Conservation (phyloP, 2,113 vertebrate species). For the Sturnus vulgaris region DNA sequence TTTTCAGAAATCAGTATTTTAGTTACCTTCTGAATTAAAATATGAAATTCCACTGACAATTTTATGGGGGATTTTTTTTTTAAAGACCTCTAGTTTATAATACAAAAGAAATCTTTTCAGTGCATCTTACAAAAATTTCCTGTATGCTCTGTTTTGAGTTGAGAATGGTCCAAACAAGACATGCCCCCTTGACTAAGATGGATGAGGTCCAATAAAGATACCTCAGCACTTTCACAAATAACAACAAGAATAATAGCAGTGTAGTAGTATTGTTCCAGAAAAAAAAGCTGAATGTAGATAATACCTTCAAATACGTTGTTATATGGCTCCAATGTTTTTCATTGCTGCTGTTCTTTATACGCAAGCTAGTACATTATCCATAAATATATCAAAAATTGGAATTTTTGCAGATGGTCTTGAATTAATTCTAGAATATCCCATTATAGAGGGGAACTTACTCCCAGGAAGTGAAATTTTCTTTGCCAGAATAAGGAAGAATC, state of each 20-base stretch:
- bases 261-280: background rate
- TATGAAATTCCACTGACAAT: background rate
- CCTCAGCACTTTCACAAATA: background rate
- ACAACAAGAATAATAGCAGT: accelerated
- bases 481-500: background rate
- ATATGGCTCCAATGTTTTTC: background rate
- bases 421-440: background rate
- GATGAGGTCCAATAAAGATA: background rate
- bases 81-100: background rate
- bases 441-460: background rate
- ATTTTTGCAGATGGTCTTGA: background rate
- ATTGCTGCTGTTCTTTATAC: background rate
- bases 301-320: background rate
- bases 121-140: background rate
- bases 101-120: background rate
- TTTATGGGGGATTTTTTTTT: background rate
- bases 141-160: background rate
- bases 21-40: background rate
- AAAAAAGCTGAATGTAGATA: background rate
- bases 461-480: background rate
- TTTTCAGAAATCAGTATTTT: background rate
- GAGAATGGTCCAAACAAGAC: background rate
- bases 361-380: background rate
- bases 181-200: background rate
- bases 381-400: background rate